Evolutionary conservation across 2,797 vertebrate genomes (phyloP), one percentile per base, ranked within the genome.

Genomic region (Macrochelys suwanniensis): DNA sequence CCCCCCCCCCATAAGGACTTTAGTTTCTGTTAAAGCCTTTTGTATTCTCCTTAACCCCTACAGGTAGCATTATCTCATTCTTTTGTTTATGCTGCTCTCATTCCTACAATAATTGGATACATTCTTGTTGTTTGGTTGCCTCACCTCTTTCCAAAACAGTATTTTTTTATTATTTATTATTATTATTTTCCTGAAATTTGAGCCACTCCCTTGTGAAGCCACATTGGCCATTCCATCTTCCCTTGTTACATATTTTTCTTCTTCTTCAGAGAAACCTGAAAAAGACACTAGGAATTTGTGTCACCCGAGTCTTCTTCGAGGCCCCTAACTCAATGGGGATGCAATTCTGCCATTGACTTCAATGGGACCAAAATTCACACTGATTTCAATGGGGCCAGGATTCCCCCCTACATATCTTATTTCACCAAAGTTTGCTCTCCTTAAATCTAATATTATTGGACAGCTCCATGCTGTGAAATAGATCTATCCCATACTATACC

Each of bases 1-100:
- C 74, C n/a, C 17, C 9, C 86, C 57, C 90, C 49, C 92, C 78
- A 91, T 91, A 96, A 94, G 26, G 68, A 90, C 94, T 92, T 96
- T 88, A 84, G 53, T 53, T 92, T 57, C 57, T 33, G 2, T 95
- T 93, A 49, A 81, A 95, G 87, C 89, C 56, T 65, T 88, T 93
- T 96, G 87, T 95, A 80, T 90, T 93, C 82, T 42, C 89, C n/a
- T 28, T 17, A 90, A 84, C 7, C 76, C 37, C 82, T 28, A 84
- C 7, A 49, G 25, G 28, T 28, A 93, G 82, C 5, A 68, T 77
- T 90, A 53, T 5, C 74, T 91, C 93, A 92, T 82, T 53, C 59
- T 74, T 76, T 11, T 87, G 82, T 87, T 92, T 90, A 91, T 81
- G 31, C 51, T 82, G 13, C 7, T 93, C 94, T 92, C 89, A 85